A percentile compares a stretch with the other conserved stretches of the same genome.
Conservation (phyloP, 1,140 invertebrate genomes). For the Drosophila funebris region DNA sequence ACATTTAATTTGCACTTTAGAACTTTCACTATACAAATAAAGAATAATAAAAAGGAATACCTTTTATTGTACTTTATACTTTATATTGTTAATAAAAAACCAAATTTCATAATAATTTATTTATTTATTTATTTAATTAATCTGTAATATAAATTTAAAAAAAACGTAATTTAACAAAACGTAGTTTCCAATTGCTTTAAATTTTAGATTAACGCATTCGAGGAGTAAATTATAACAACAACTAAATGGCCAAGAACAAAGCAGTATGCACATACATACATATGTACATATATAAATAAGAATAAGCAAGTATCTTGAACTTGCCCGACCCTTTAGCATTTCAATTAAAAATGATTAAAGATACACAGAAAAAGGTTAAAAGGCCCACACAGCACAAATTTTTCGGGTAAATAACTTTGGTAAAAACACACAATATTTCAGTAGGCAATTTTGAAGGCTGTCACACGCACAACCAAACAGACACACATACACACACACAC, state of each 20-base stretch:
- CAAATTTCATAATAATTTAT: too few relatives aligned
- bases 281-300: neutral
- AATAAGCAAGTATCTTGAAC: neutral
- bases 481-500: too few relatives aligned
- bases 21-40: too few relatives aligned
- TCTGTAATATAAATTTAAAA: too few relatives aligned
- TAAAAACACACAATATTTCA: slow-evolving; percentile 34
- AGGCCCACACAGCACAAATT: slow-evolving; percentile 67
- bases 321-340: slow-evolving; percentile 52
- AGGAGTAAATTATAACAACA: neutral
- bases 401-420: slow-evolving; percentile 68
- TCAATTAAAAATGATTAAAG: slow-evolving; percentile 80
- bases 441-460: slow-evolving; percentile 21
- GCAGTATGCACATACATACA: neutral
- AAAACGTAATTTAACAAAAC: too few relatives aligned
- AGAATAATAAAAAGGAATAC: too few relatives aligned
- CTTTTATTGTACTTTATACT: too few relatives aligned
- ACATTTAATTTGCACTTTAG: too few relatives aligned
- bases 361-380: slow-evolving; percentile 75
- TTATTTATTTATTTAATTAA: too few relatives aligned
- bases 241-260: neutral
- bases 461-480: slow-evolving; percentile 25
- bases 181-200: too few relatives aligned
- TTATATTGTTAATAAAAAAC: too few relatives aligned
- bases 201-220: too few relatives aligned